Evolutionary conservation across 2,797 vertebrate genomes (phyloP), one percentile per base, ranked within the genome.

Genomic region (Galago senegalensis): DNA sequence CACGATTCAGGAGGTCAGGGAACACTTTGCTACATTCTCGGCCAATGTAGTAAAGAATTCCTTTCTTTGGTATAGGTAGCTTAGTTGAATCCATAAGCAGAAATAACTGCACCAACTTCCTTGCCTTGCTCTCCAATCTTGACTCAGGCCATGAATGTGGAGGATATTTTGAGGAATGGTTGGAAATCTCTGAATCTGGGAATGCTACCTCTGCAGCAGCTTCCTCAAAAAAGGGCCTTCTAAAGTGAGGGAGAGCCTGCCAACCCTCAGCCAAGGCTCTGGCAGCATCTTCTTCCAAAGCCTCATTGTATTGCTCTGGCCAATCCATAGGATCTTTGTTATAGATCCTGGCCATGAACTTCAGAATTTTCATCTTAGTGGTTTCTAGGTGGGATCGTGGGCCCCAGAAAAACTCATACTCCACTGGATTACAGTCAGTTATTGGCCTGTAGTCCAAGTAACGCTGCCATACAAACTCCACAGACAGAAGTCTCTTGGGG

Each of bases 21-120:
- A 96, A 96, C 75, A 96, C 95, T 88, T 96, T 96, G 92, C 92
- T 94, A 67, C 95, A 96, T 46, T 96, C 95, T 88, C 95, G 84
- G 58, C 95, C 95, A n/a, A 96, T 96, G 79, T 96, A 96, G 60
- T 96, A 96, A 56, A 96, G 88, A 79, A 96, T 96, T 88, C 95
- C 95, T 87, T 96, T 96, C 88, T 96, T 96, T 91, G 95, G 95
- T 91, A 96, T 96, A 77, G 95, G 95, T 56, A 96, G 89, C 79
- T 96, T 96, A n/a, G 95, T 96, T 49, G 95, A 94, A 84, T 96
- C 95, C 95, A 96, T 96, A 53, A 96, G 95, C 89, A 96, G 95
- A 94, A 96, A 96, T 73, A 96, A 79, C 79, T 96, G 95, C 31
- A 96, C 92, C 84, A 96, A 13, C 56, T 96, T 96, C 63, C 95